Percentiles rank a stretch among this genome's conserved stretches.
These are phyloP conservation scores for Heliconius hortense DNA, from an alignment of 2,888 invertebrate genomes.

Conservation along the genomic window DNA sequence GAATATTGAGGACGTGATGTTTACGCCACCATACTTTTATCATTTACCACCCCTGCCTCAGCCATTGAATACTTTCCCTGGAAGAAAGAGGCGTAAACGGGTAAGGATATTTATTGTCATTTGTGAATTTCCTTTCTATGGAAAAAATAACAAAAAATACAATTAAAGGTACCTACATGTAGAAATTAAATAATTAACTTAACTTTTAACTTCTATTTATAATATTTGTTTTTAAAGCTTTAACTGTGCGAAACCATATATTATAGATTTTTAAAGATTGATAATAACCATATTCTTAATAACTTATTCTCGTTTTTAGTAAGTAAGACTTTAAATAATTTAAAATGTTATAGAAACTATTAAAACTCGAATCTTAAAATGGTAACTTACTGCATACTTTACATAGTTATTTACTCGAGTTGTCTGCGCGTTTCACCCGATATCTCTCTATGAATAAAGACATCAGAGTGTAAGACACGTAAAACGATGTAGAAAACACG, in stretches of 20 bases:
- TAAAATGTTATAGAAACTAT: neutral
- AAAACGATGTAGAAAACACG: slow-evolving; percentile 58
- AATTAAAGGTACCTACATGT: neutral
- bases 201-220: neutral
- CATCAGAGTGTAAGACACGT: slow-evolving; percentile 57
- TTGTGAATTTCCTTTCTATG: neutral
- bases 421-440: slow-evolving; percentile 46
- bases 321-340: neutral
- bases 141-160: slow-evolving; percentile 38
- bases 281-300: neutral
- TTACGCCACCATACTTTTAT: slow-evolving; percentile 71
- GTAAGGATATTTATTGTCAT: slow-evolving; percentile 50
- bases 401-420: slow-evolving; percentile 36
- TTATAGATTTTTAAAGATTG: neutral
- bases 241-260: neutral
- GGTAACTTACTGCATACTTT: slow-evolving; percentile 39
- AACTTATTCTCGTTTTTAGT: neutral
- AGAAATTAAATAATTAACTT: neutral
- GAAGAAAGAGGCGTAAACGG: slow-evolving; percentile 73
- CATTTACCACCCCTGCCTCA: slow-evolving; percentile 72
- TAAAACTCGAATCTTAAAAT: neutral
- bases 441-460: slow-evolving; percentile 52
- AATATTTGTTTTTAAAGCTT: neutral
- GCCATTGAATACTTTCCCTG: slow-evolving; percentile 73
- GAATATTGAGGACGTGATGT: slow-evolving; percentile 63